A percentile compares a stretch with the other conserved stretches of the same genome.
These are phyloP conservation scores for Urocynchramus pylzowi DNA, from an alignment of 2,113 vertebrate species.

Conservation along the genomic window DNA sequence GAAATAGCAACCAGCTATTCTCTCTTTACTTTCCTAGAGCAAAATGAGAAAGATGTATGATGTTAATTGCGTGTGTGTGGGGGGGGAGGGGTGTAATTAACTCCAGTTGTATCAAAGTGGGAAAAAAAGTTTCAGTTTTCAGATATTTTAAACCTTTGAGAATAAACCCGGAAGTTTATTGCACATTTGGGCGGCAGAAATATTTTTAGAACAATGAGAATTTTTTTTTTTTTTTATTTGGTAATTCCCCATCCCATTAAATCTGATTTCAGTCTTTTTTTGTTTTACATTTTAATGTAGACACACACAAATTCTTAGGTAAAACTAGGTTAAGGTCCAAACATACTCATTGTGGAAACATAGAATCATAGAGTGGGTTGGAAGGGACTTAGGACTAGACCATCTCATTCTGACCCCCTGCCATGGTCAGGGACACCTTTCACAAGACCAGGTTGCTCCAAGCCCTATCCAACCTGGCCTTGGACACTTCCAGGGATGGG, in stretches of 20 bases:
- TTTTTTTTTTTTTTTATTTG: neutral
- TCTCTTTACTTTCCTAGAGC: neutral
- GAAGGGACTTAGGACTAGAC: neutral
- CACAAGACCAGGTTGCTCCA: rapidly evolving
- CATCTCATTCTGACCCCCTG: neutral
- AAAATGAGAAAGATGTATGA: neutral
- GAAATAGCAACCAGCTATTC: neutral
- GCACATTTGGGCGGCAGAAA: neutral
- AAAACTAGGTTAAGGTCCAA: neutral
- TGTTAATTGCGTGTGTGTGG: neutral
- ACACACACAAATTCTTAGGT: neutral
- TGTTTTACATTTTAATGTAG: neutral
- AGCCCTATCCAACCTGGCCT: neutral
- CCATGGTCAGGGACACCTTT: neutral
- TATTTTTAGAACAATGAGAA: neutral
- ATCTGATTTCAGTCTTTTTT: neutral
- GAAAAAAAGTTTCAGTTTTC: neutral
- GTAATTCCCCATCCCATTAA: neutral
- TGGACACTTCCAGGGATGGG: neutral
- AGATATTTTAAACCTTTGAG: neutral
- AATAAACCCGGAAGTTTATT: neutral
- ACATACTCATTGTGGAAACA: neutral
- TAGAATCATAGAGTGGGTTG: neutral
- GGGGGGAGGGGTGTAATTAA: neutral
- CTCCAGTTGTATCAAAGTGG: neutral